Evolutionary conservation across 2,888 invertebrate genomes (phyloP).

Genomic region (Drosophila mayaguana): DNA sequence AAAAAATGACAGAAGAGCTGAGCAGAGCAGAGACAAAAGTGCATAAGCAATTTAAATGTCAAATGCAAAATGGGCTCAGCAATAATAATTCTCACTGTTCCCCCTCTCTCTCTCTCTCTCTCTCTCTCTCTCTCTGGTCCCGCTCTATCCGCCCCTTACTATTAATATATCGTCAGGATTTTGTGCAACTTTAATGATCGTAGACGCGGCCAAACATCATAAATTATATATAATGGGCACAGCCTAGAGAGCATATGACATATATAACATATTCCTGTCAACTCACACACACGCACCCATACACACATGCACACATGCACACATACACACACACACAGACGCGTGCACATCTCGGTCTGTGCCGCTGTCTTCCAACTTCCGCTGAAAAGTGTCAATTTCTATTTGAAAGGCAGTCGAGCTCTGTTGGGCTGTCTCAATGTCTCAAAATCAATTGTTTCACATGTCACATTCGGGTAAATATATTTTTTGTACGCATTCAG

Average conservation of each 20-base stretch:
- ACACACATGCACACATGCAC: slow-evolving; percentile 3
- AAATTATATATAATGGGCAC: slow-evolving; percentile 52
- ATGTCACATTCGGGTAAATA: slow-evolving; percentile 54
- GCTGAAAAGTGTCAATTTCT: slow-evolving; percentile 57
- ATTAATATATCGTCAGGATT: slow-evolving; percentile 9
- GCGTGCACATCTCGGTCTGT: not conserved
- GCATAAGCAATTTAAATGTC: slow-evolving; percentile 65
- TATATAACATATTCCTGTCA: slow-evolving; percentile 46
- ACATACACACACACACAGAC: not conserved
- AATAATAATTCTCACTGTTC: slow-evolving; percentile 53
- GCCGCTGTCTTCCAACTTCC: slow-evolving; percentile 6
- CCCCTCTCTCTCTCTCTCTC: not conserved
- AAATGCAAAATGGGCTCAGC: slow-evolving; percentile 58
- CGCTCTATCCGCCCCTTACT: no score
- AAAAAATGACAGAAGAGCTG: slow-evolving; percentile 28
- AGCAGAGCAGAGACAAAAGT: slow-evolving; percentile 44
- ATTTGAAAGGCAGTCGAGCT: slow-evolving; percentile 37
- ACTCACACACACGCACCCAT: slow-evolving; percentile 10
- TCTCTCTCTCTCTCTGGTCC: no score
- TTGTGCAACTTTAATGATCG: slow-evolving; percentile 62
- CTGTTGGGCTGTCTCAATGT: slow-evolving; percentile 9
- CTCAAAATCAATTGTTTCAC: slow-evolving; percentile 52
- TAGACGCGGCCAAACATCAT: slow-evolving; percentile 46
- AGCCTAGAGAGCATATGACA: slow-evolving; percentile 40
- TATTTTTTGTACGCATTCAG: slow-evolving; percentile 49